Evolutionary conservation across 1,140 invertebrate species (phyloP).

Genomic region (Tigriopus japonicus): DNA sequence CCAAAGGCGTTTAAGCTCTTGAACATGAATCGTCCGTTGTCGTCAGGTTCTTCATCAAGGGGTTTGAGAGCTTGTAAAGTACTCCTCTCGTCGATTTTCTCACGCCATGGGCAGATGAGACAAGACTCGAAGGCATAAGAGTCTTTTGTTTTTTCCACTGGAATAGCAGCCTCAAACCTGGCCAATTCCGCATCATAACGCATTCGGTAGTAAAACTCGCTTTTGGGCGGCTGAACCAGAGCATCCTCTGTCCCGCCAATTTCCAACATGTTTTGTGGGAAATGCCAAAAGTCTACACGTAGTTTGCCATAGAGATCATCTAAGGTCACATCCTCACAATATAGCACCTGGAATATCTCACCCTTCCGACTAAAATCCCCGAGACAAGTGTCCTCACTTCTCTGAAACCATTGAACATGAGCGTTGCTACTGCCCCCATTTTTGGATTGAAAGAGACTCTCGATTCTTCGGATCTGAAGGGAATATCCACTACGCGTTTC

Average conservation of each 20-base stretch:
- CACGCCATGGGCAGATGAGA: not conserved
- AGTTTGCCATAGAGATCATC: not conserved
- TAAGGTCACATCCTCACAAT: too few species aligned
- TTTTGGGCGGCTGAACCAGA: not conserved
- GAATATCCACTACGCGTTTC: too few species aligned
- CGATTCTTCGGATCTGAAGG: too few species aligned
- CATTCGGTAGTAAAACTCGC: not conserved
- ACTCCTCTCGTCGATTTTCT: too few species aligned
- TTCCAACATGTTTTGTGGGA: slow-evolving; percentile 10
- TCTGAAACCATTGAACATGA: too few species aligned
- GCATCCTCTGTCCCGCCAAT: slow-evolving; percentile 9
- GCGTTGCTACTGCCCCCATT: too few species aligned
- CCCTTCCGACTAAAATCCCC: too few species aligned
- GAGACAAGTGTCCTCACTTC: too few species aligned
- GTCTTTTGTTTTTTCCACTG: not conserved
- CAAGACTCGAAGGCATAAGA: not conserved
- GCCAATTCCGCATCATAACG: not conserved
- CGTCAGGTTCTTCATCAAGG: not conserved
- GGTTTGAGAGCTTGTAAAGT: too few species aligned
- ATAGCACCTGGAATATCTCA: too few species aligned
- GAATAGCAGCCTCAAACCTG: not conserved
- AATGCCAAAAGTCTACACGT: not conserved
- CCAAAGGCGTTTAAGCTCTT: not conserved
- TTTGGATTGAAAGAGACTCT: too few species aligned
- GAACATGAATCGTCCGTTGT: not conserved